Evolutionary conservation across 2,797 vertebrate genomes (phyloP).

Genomic region (Syndactyla subalaris): DNA sequence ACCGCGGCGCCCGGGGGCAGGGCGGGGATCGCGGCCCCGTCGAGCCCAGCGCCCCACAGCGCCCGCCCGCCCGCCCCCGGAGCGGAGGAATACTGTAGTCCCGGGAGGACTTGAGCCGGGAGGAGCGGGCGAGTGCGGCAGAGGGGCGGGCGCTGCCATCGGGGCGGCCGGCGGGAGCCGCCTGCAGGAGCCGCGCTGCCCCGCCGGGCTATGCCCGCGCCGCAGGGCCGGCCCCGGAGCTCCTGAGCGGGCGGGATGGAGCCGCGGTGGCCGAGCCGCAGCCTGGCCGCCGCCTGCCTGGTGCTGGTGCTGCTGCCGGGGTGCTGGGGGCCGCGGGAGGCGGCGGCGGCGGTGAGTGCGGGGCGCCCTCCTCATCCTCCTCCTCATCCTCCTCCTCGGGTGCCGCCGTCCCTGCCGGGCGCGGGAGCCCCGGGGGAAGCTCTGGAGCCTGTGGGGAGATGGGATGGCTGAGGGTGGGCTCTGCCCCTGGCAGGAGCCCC

Average conservation of each 20-base stretch:
- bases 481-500: not conserved
- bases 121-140: not conserved
- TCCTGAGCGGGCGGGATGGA: not conserved
- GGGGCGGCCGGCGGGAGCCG: not conserved
- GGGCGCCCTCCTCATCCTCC: not conserved
- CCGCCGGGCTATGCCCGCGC: not conserved
- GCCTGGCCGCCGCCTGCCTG: not conserved
- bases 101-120: not conserved
- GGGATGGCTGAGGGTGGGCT: not conserved
- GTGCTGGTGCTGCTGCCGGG: not conserved
- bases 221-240: not conserved
- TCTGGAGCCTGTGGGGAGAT: not conserved
- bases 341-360: not conserved
- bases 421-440: not conserved
- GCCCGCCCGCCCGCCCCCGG: not conserved
- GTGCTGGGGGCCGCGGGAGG: not conserved
- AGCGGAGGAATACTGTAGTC: slow-evolving; percentile 35
- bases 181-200: not conserved
- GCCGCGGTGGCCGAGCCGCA: not conserved
- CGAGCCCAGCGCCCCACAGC: not conserved
- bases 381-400: not conserved
- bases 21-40: fast-evolving
- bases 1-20: not conserved
- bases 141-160: not conserved
- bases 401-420: not conserved